Conservation (phyloP, 2,113 vertebrate genomes). For the Ardeotis arabs region DNA sequence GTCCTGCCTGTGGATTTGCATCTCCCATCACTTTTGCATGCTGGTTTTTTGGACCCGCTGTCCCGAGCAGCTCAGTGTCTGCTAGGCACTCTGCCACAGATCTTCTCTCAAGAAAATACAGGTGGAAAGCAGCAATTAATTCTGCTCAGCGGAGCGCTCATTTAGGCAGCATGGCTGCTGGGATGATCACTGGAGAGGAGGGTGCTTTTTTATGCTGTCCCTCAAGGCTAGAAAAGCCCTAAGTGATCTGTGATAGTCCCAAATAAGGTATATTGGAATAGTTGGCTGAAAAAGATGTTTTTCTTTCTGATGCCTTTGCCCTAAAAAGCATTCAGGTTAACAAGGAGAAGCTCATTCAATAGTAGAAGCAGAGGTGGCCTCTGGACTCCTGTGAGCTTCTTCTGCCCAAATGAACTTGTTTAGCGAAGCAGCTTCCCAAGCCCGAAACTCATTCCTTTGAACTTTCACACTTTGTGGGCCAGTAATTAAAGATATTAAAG, state of each 20-base stretch:
- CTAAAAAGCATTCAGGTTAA: not conserved
- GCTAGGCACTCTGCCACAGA: not conserved
- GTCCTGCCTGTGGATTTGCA: not conserved
- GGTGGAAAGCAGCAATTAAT: slow-evolving; percentile 27
- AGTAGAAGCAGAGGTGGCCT: not conserved
- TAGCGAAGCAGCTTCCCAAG: not conserved
- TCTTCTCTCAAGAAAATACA: slow-evolving; percentile 2
- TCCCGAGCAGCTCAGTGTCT: not conserved
- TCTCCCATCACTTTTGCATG: slow-evolving; percentile 35
- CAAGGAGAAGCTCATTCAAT: not conserved
- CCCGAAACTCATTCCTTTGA: not conserved
- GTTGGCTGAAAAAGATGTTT: not conserved
- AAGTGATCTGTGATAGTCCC: not conserved
- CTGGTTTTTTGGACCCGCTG: not conserved
- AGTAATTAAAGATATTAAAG: slow-evolving; percentile 21
- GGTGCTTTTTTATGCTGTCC: not conserved
- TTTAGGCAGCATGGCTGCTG: not conserved
- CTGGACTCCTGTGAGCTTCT: not conserved
- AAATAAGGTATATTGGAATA: not conserved
- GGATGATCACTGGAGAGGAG: not conserved
- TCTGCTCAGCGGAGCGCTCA: not conserved
- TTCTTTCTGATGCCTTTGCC: not conserved
- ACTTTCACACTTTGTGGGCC: not conserved
- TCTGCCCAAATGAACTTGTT: not conserved
- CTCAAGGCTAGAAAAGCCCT: not conserved